These are phyloP conservation scores for Poecilus cupreus DNA, from an alignment of 2,888 invertebrate genomes.

Conservation along the genomic window DNA sequence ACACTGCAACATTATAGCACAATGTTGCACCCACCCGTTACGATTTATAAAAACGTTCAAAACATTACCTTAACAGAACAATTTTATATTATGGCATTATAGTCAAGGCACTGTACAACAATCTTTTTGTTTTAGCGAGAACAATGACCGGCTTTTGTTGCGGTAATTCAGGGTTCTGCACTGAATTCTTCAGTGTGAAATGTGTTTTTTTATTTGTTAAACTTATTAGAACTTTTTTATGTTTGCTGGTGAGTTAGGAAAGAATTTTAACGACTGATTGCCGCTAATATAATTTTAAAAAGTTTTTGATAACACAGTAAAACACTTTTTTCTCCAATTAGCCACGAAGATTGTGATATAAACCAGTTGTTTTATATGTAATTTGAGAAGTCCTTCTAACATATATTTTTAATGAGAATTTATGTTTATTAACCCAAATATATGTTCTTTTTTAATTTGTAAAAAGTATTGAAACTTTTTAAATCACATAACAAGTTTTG, in stretches of 20 bases:
- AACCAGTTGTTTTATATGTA: not conserved
- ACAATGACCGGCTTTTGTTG: not conserved
- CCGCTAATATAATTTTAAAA: not conserved
- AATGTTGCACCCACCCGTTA: constrained; percentile 15
- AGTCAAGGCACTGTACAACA: not conserved
- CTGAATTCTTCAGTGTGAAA: not conserved
- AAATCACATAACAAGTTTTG: too few species aligned
- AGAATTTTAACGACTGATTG: constrained; percentile 30
- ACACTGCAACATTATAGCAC: constrained; percentile 16
- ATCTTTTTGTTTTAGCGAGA: not conserved
- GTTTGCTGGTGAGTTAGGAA: not conserved
- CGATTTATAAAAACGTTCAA: constrained; percentile 34
- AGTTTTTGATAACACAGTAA: constrained; percentile 6
- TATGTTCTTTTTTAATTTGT: too few species aligned
- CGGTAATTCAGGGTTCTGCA: not conserved
- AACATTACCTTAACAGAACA: constrained; percentile 21
- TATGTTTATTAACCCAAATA: too few species aligned
- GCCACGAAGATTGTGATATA: not conserved
- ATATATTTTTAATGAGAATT: too few species aligned
- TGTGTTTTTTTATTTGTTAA: not conserved
- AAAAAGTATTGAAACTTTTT: too few species aligned
- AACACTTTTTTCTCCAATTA: not conserved
- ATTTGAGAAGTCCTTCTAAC: not conserved
- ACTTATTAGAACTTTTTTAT: constrained; percentile 1
- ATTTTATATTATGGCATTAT: constrained; percentile 14